Percentiles rank a stretch among this genome's conserved stretches.
Evolutionary conservation across 2,888 invertebrate genomes (phyloP).

Genomic region (Alviniconcha strummeri): DNA sequence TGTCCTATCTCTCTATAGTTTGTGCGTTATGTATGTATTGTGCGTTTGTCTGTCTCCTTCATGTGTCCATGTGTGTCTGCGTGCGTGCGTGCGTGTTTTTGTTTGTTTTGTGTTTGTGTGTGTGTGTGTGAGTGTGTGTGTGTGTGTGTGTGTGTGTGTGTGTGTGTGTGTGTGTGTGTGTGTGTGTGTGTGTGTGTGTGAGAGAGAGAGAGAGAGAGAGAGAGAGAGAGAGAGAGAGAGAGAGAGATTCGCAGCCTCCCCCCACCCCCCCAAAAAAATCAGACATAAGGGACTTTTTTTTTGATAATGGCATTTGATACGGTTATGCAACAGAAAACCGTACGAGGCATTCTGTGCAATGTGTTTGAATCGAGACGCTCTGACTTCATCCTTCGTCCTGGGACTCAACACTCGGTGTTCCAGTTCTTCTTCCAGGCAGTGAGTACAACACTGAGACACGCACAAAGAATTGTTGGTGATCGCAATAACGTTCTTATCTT

Average conservation of each 20-base stretch:
- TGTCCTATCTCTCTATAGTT: background rate
- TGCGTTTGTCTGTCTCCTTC: background rate
- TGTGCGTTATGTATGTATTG: too few species aligned
- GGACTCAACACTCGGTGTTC: slow-evolving; percentile 14
- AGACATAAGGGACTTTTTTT: too few species aligned
- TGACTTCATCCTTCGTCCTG: slow-evolving; percentile 46
- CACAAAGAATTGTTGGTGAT: too few species aligned
- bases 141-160: slow-evolving; percentile 1
- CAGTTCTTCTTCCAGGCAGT: slow-evolving; percentile 33
- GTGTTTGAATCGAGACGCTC: slow-evolving; percentile 56
- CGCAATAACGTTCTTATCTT: too few species aligned
- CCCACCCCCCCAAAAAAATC: too few species aligned
- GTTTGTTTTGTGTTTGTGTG: background rate
- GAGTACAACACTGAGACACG: background rate
- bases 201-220: too few species aligned
- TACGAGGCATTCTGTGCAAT: slow-evolving; percentile 62
- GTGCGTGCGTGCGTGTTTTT: background rate
- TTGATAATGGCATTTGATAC: too few species aligned
- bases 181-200: background rate
- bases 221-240: too few species aligned
- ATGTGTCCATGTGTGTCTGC: too few species aligned
- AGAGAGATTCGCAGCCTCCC: too few species aligned
- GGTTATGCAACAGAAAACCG: slow-evolving; percentile 50
- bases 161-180: slow-evolving; percentile 7
- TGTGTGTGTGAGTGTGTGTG: slow-evolving; percentile 3